Base-by-base conservation (phyloP, 1,140 invertebrate species). In the Delia radicum region DNA sequence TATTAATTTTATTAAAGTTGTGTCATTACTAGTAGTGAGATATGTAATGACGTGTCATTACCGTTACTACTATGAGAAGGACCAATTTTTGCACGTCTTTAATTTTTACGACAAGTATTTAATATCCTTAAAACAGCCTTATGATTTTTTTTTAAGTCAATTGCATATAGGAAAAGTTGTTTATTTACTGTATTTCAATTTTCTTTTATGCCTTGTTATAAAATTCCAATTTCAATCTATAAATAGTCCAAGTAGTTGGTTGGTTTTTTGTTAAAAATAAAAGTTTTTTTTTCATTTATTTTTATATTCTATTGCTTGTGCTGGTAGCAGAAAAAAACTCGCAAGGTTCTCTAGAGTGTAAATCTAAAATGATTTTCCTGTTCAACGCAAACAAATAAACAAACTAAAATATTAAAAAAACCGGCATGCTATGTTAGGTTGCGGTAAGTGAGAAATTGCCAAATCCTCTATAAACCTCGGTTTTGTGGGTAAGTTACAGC, bases 401-500 rank as follows among this genome's bases (percentile, higher is more conserved):
- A 3, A 42, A 42, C 12, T 33, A 33, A 33, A 29, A 65, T 29
- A 42, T 3, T 3, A 42, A 42, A 42, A 42, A 42, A 10, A 10
- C 37, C 37, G 37, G n/a, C n/a, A 42, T 42, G 10, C n/a, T 65
- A 27, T 55, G 48, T 21, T 55, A 55, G n/a, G 48, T 69, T 69
- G 65, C 24, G 65, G 65, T 69, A 69, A 69, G 29, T 31, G 29
- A 31, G 31, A 69, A 69, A 69, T 69, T 69, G 65, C 29, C 65
- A 69, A 69, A 33, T 69, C 65, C 31, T 69, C 29, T 33, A 33
- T 55, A 69, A 69, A 69, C 29, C 65, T 69, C 65, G 65, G 24
- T 69, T 69, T 69, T 69, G 65, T 69, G 65, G 65, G 29, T 13
- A 69, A 69, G n/a, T 69, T 21, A 69, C 65, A 69, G 65, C 65